Percentiles rank a stretch among this genome's conserved stretches.
Evolutionary conservation across 2,113 vertebrate genomes (phyloP).

Genomic region (Galeopterus variegatus): DNA sequence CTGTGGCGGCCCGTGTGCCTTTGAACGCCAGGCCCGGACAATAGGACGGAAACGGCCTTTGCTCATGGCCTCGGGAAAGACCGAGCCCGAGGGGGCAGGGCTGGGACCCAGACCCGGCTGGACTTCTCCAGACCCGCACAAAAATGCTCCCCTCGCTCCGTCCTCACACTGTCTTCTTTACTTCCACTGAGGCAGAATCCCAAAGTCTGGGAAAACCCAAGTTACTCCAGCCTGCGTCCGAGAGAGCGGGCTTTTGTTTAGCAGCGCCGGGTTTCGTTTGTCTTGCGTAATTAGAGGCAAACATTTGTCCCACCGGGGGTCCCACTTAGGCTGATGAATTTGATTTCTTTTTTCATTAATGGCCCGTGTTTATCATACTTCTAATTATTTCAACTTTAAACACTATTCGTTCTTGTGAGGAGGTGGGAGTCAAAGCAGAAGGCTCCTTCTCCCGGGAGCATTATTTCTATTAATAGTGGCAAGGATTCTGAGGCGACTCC

Average conservation of each 20-base stretch:
- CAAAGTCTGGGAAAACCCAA: slow-evolving; percentile 65
- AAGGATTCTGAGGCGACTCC: slow-evolving; percentile 44
- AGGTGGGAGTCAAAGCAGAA: slow-evolving; percentile 53
- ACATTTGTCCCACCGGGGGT: slow-evolving; percentile 92
- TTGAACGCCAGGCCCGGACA: slow-evolving; percentile 84
- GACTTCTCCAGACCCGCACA: background rate
- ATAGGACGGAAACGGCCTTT: slow-evolving; percentile 75
- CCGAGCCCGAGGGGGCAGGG: slow-evolving; percentile 70
- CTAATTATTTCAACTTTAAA: slow-evolving; percentile 92
- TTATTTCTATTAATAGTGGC: slow-evolving; percentile 62
- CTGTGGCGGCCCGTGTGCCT: slow-evolving; percentile 70
- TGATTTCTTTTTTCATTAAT: slow-evolving; percentile 91
- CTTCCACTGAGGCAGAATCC: slow-evolving; percentile 7
- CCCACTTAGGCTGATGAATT: slow-evolving; percentile 92
- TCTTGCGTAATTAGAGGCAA: slow-evolving; percentile 89
- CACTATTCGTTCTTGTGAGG: slow-evolving; percentile 88
- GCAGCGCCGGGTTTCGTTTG: slow-evolving; percentile 87
- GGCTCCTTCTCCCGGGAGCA: slow-evolving; percentile 11
- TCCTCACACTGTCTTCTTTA: background rate
- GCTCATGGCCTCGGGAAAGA: slow-evolving; percentile 79
- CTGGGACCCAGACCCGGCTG: slow-evolving; percentile 40
- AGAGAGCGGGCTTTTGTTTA: slow-evolving; percentile 79
- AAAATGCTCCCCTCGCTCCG: background rate
- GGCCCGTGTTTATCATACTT: slow-evolving; percentile 92
- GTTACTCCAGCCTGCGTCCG: slow-evolving; percentile 71